phyloP scores from a whole-genome alignment of 2,113 vertebrate species.

The Enhydra lutris region DNA sequence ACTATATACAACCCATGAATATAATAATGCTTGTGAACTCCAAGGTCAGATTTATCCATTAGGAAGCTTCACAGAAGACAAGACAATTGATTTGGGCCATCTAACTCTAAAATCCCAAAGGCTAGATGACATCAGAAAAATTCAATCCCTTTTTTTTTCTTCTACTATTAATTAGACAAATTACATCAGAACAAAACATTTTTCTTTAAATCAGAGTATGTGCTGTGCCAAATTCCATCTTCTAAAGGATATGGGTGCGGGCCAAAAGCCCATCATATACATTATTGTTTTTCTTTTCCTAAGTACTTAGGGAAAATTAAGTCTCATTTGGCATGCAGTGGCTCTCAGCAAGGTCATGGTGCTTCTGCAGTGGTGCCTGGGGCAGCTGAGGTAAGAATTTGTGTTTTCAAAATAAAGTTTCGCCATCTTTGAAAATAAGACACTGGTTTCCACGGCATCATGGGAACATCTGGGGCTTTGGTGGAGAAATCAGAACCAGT shows the following conservation, averaged over 20 bases:
- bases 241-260: slow-evolving; percentile 72
- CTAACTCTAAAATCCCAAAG: slow-evolving; percentile 30
- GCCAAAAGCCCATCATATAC: slow-evolving; percentile 73
- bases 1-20: background rate
- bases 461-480: background rate
- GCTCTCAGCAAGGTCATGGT: slow-evolving; percentile 75
- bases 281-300: slow-evolving; percentile 79
- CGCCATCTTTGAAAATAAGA: slow-evolving; percentile 53
- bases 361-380: slow-evolving; percentile 53
- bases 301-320: slow-evolving; percentile 83
- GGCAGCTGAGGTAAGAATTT: slow-evolving; percentile 60
- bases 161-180: slow-evolving; percentile 66
- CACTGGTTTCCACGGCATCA: background rate
- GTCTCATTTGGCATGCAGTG: slow-evolving; percentile 75
- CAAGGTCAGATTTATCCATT: background rate
- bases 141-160: slow-evolving; percentile 4
- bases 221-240: slow-evolving; percentile 75
- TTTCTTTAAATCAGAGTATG: slow-evolving; percentile 69
- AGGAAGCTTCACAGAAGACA: background rate
- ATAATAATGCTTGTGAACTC: background rate
- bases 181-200: slow-evolving; percentile 77
- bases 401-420: slow-evolving; percentile 58
- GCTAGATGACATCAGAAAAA: slow-evolving; percentile 46
- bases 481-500: background rate
- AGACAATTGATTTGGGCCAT: background rate